phyloP scores from a whole-genome alignment of 2,113 vertebrate species.

The Cyanistes caeruleus region DNA sequence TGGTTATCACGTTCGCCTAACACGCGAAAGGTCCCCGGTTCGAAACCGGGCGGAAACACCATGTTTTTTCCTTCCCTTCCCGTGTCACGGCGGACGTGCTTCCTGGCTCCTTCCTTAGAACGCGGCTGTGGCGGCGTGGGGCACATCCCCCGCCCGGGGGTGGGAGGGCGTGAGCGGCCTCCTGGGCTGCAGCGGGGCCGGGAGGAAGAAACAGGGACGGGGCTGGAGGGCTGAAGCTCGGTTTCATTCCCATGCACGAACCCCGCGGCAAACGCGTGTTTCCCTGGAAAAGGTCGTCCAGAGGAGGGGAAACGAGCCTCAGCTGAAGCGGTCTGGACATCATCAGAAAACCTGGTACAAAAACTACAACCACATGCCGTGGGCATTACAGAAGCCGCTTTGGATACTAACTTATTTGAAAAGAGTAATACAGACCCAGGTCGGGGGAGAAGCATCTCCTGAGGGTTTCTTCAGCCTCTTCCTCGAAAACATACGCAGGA shows the following conservation, averaged over 20 bases:
- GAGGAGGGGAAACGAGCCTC: accelerated
- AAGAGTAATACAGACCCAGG: background rate
- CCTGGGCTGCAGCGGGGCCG: accelerated
- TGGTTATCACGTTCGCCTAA: conserved; percentile 74
- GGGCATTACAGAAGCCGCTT: background rate
- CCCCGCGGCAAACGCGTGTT: accelerated
- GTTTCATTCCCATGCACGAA: accelerated
- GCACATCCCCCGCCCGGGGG: accelerated
- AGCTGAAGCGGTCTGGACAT: accelerated
- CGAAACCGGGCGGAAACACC: conserved; percentile 62
- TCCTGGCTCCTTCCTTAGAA: accelerated
- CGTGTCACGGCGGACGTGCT: accelerated
- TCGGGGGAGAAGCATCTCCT: background rate
- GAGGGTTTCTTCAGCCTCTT: background rate
- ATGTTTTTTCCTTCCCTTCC: accelerated
- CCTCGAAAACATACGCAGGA: accelerated
- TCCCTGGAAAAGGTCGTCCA: accelerated
- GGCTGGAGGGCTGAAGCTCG: accelerated
- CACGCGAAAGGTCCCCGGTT: conserved; percentile 67
- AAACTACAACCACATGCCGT: accelerated
- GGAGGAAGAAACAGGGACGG: accelerated
- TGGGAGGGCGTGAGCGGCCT: accelerated
- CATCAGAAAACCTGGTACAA: background rate
- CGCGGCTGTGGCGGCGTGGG: accelerated
- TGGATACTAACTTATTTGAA: no score